A percentile compares a stretch with the other conserved stretches of the same genome.
Evolutionary conservation across 2,797 vertebrate species (phyloP).

Genomic region (Sternarchorhynchus goeldii): DNA sequence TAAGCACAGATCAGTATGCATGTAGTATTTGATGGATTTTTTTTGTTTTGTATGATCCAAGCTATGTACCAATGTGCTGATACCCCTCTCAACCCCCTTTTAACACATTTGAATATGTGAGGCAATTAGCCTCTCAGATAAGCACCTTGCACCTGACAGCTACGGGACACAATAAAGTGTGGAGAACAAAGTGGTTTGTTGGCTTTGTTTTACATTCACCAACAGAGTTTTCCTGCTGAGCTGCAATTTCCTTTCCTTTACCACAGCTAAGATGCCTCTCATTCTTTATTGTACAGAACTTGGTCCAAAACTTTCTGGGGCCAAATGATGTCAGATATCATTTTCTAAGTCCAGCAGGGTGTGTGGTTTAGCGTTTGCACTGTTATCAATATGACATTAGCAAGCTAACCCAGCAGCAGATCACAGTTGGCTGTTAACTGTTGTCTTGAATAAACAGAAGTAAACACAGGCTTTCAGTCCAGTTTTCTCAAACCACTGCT

Average conservation of each 20-base stretch:
- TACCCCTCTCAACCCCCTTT: not conserved
- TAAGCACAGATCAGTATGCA: not conserved
- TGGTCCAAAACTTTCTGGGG: not conserved
- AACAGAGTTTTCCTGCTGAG: slow-evolving; percentile 15
- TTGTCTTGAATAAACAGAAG: not conserved
- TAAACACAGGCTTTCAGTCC: not conserved
- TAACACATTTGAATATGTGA: not conserved
- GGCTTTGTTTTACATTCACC: slow-evolving; percentile 18
- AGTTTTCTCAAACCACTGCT: not conserved
- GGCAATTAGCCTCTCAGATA: slow-evolving; percentile 14
- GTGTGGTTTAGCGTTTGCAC: not conserved
- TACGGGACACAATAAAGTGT: slow-evolving; percentile 1
- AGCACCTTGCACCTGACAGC: slow-evolving; percentile 23
- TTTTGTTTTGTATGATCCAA: not conserved
- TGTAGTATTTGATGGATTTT: not conserved
- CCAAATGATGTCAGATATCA: not conserved
- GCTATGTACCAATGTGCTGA: not conserved
- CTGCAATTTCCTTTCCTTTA: not conserved
- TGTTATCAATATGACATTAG: not conserved
- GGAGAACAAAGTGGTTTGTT: slow-evolving; percentile 5
- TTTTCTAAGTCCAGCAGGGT: not conserved
- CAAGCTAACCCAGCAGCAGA: not conserved
- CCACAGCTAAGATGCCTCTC: not conserved
- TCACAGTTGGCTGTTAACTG: not conserved
- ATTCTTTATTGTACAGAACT: not conserved